A percentile compares a stretch with the other conserved stretches of the same genome.
These are phyloP conservation scores for Mus pahari DNA, from an alignment of 2,113 vertebrate genomes.

Conservation along the genomic window DNA sequence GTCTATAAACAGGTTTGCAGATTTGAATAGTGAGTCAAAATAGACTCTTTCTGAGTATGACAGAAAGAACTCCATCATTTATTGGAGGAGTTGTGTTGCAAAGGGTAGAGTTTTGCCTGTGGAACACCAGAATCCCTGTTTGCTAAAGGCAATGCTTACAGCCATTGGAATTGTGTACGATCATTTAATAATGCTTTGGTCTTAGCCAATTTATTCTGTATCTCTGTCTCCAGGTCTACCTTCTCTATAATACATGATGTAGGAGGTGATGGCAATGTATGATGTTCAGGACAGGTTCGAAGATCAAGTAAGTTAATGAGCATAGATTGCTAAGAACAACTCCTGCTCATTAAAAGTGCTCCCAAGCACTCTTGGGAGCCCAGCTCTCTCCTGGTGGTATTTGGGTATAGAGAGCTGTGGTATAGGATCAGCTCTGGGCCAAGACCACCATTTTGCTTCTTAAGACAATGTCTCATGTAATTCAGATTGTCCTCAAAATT, in stretches of 20 bases:
- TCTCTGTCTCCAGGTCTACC: neutral
- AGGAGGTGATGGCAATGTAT: neutral
- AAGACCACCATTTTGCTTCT: neutral
- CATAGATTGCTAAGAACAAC: neutral
- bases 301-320: neutral
- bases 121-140: neutral
- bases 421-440: too few species aligned
- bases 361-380: neutral
- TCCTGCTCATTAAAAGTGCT: neutral
- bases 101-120: neutral
- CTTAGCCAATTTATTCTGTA: neutral
- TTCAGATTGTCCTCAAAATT: neutral
- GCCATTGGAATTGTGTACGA: neutral
- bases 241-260: neutral
- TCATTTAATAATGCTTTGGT: neutral
- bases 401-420: too few species aligned
- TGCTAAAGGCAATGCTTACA: neutral
- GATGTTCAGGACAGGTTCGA: neutral
- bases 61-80: neutral
- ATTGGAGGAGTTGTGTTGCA: neutral
- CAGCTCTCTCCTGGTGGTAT: too few species aligned
- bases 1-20: conserved; percentile 48
- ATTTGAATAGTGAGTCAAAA: neutral
- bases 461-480: neutral
- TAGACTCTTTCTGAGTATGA: neutral